Evolutionary conservation across 2,113 vertebrate genomes (phyloP).

Genomic region (Psilopsiagon aymara): DNA sequence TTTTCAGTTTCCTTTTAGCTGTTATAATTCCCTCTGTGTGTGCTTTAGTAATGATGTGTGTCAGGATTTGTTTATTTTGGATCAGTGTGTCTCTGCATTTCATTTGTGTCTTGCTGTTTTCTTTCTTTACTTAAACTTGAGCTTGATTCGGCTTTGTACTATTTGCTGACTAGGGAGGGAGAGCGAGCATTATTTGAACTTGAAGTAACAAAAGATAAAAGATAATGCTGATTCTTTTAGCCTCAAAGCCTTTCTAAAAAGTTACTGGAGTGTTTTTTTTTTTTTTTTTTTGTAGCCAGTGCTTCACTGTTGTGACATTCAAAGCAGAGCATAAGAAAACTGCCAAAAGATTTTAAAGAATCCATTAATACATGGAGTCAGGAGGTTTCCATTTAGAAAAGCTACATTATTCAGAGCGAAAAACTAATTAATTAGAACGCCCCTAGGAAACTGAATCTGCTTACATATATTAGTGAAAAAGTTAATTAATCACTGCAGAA

Average conservation of each 20-base stretch:
- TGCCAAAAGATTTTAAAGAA: slow-evolving; percentile 74
- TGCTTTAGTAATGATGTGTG: slow-evolving; percentile 61
- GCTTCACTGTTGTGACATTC: slow-evolving; percentile 70
- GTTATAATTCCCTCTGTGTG: slow-evolving; percentile 33
- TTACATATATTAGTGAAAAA: slow-evolving; percentile 75
- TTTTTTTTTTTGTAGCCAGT: slow-evolving; percentile 49
- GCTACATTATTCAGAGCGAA: slow-evolving; percentile 76
- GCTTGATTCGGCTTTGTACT: slow-evolving; percentile 60
- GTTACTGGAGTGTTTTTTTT: neutral
- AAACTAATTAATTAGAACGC: slow-evolving; percentile 81
- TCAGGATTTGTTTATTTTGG: slow-evolving; percentile 62
- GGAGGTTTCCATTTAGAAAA: slow-evolving; percentile 73
- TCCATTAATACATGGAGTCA: slow-evolving; percentile 71
- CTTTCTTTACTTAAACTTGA: slow-evolving; percentile 61
- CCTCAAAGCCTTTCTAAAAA: slow-evolving; percentile 59
- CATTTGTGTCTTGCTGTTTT: slow-evolving; percentile 53
- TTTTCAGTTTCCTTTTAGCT: slow-evolving; percentile 20
- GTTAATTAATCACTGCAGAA: slow-evolving; percentile 82
- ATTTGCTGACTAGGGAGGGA: slow-evolving; percentile 53
- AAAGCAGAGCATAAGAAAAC: slow-evolving; percentile 68
- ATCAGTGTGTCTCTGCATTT: slow-evolving; percentile 52
- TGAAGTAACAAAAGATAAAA: slow-evolving; percentile 63
- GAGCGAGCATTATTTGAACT: slow-evolving; percentile 47
- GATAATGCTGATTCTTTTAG: slow-evolving; percentile 54
- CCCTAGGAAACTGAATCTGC: slow-evolving; percentile 75